Base-by-base conservation (phyloP, 2,888 invertebrate species). In the Deilephila porcellus region DNA sequence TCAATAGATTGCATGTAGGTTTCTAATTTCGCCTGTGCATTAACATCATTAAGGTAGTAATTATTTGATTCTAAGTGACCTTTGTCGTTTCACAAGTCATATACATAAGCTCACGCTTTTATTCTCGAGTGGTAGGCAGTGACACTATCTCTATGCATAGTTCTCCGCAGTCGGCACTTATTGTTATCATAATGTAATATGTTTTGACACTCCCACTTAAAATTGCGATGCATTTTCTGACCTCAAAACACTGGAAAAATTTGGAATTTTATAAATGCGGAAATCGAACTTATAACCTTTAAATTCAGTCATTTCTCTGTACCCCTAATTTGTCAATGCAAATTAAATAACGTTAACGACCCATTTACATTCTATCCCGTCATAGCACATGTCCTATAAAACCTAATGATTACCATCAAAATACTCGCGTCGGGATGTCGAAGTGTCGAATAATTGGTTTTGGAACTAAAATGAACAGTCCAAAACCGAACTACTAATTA, bases 1-100 rank as follows among this genome's bases (percentile, higher is more conserved):
- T 72, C 63, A 67, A 72, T 72, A 59, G 67, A 32, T 32, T 25
- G 56, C 14, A 67, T 64, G 59, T 72, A 59, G 37, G 59, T 8
- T 56, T 20, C 34, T 59, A 72, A 64, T 72, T 72, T 72, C 64
- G 53, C 25, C 19, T 34, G 63, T 56, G 19, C 20, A 37, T 59
- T 34, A 71, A 20, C 14, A 1, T n/a, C 19, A 64, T 56, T 37
- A 20, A 20, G n/a, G 37, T 37, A 37, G 34, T 45, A 37, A 64
- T 37, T 20, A 62, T 62, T 14, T 14, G 17, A 34, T 17, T 25
- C 25, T 60, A 14, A 37, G 6, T 6, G 67, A 64, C 64, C 5
- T 67, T 25, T 20, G 45, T 14, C 1, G 14, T 17, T 52, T 52
- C n/a, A n/a, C n/a, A 56, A 56, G 5, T 4, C 5, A 56, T 56